Conservation (phyloP, 2,113 vertebrate species). For the Bostrychus sinensis region DNA sequence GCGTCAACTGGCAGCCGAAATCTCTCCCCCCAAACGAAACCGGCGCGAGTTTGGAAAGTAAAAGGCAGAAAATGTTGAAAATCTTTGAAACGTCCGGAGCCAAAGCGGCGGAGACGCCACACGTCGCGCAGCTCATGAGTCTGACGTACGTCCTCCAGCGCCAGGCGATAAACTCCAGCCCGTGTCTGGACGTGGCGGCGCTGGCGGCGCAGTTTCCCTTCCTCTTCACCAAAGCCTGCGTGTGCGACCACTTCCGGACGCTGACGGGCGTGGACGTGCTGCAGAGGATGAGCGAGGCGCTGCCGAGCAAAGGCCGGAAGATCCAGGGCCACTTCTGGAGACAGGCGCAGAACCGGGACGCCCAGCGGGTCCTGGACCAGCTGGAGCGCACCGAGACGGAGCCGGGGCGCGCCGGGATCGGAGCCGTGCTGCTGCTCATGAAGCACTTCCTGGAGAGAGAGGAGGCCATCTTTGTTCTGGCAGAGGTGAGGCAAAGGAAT, state of each 20-base stretch:
- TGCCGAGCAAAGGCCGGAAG: background rate
- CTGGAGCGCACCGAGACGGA: background rate
- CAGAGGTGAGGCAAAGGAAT: background rate
- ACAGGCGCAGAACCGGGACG: background rate
- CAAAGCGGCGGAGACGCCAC: background rate
- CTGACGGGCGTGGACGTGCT: background rate
- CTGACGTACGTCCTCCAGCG: background rate
- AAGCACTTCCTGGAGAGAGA: background rate
- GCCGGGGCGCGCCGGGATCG: background rate
- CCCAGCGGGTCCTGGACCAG: background rate
- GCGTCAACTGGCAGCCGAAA: background rate
- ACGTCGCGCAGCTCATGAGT: background rate
- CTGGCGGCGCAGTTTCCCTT: background rate
- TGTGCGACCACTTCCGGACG: background rate
- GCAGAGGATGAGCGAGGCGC: background rate
- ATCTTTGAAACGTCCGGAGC: background rate
- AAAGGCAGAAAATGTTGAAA: background rate
- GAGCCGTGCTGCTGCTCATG: background rate
- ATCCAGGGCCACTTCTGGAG: background rate
- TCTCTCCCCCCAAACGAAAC: background rate
- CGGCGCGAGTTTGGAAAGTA: background rate
- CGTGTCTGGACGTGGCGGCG: background rate
- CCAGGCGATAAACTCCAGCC: background rate
- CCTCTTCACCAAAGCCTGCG: background rate
- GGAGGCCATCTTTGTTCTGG: background rate